Evolutionary conservation across 2,797 vertebrate genomes (phyloP).

Genomic region (Craterocephalus amniculus): DNA sequence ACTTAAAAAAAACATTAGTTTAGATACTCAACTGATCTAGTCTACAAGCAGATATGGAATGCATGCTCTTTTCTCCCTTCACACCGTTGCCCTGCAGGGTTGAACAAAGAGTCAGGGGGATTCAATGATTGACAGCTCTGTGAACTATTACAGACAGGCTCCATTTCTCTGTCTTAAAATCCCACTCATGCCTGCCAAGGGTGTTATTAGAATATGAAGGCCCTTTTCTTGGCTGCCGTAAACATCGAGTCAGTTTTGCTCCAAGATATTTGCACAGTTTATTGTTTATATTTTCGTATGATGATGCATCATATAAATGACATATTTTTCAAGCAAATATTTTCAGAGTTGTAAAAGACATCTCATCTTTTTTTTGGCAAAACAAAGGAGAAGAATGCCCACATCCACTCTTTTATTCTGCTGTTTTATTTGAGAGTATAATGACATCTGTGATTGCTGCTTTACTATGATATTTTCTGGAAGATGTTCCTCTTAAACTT

Average conservation of each 20-base stretch:
- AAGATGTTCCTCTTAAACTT: conserved; percentile 54
- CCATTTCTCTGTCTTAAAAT: conserved; percentile 69
- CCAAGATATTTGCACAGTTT: conserved; percentile 41
- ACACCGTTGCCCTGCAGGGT: conserved; percentile 45
- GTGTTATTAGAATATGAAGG: conserved; percentile 61
- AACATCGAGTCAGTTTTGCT: conserved; percentile 42
- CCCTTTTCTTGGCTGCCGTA: conserved; percentile 47
- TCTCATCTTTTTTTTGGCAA: conserved; percentile 50
- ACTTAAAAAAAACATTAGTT: conserved; percentile 26
- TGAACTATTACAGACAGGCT: conserved; percentile 70
- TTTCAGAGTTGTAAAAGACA: conserved; percentile 44
- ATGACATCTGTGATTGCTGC: conserved; percentile 52
- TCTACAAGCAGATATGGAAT: conserved; percentile 25
- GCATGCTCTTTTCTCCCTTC: conserved; percentile 35
- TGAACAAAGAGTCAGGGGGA: conserved; percentile 65
- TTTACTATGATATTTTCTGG: conserved; percentile 46
- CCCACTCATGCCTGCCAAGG: conserved; percentile 62
- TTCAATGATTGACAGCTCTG: conserved; percentile 71
- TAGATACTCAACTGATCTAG: conserved; percentile 17
- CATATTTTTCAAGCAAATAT: conserved; percentile 56
- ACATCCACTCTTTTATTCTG: conserved; percentile 45
- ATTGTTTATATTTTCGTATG: conserved; percentile 60
- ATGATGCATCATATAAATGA: conserved; percentile 58
- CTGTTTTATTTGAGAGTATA: conserved; percentile 43
- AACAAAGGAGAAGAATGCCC: conserved; percentile 40